phyloP scores from a whole-genome alignment of 1,140 invertebrate genomes.

The Acromyrmex charruanus region DNA sequence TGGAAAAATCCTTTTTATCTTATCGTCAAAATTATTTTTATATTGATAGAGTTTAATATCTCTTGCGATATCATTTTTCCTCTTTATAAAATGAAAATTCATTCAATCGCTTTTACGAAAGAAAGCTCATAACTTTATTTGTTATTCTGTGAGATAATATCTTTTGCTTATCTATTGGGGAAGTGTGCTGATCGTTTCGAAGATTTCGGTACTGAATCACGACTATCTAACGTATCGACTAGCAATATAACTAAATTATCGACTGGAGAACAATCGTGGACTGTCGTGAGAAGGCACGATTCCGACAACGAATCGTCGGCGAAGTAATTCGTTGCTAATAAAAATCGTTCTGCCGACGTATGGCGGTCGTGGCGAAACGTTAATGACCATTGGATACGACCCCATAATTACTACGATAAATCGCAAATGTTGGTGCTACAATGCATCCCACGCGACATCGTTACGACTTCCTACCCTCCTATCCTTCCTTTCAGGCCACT shows the following conservation, averaged over 20 bases:
- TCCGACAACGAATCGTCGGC: conserved; percentile 33
- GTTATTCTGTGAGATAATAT: background rate
- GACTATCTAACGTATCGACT: conserved; percentile 43
- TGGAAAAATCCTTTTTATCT: background rate
- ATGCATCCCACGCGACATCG: conserved; percentile 79
- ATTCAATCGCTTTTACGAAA: background rate
- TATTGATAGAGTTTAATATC: background rate
- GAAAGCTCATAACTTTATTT: conserved; percentile 14
- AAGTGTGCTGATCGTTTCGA: conserved; percentile 2
- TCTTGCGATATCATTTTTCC: background rate
- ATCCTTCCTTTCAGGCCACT: conserved; percentile 72
- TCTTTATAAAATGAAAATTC: conserved; percentile 2
- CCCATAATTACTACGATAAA: conserved; percentile 84
- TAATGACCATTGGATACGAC: conserved; percentile 84
- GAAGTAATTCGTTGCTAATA: conserved; percentile 79
- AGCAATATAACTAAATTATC: conserved; percentile 62
- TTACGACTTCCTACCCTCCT: conserved; percentile 81
- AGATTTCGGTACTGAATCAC: conserved; percentile 26
- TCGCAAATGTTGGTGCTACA: conserved; percentile 77
- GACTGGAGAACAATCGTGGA: conserved; percentile 60
- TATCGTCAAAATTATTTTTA: background rate
- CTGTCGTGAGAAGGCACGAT: conserved; percentile 72
- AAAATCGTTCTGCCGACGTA: conserved; percentile 80
- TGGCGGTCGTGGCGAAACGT: conserved; percentile 82
- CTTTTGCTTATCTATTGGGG: background rate